Conservation (phyloP, 2,888 invertebrate species). For the Cabera pusaria region DNA sequence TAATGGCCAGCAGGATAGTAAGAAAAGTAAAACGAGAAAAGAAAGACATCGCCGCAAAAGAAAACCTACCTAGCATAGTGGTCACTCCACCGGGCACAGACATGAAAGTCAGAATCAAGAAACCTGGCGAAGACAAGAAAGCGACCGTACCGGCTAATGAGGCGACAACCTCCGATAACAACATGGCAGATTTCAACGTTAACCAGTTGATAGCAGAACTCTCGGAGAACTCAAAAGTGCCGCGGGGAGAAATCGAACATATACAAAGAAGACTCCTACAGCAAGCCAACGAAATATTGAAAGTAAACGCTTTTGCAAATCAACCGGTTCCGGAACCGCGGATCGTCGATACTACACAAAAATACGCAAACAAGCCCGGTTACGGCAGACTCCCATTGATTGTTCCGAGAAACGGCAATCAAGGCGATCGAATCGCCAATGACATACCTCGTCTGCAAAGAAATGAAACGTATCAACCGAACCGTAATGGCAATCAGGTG, state of each 20-base stretch:
- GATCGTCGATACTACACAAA: slow-evolving; percentile 62
- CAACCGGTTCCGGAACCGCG: slow-evolving; percentile 52
- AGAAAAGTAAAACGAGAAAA: slow-evolving; percentile 88
- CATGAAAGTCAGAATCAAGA: slow-evolving; percentile 67
- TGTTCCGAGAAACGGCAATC: slow-evolving; percentile 43
- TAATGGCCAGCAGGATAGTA: slow-evolving; percentile 87
- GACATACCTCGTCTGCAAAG: slow-evolving; percentile 10
- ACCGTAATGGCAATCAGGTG: slow-evolving; percentile 15
- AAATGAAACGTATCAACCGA: slow-evolving; percentile 10
- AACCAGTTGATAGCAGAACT: slow-evolving; percentile 72
- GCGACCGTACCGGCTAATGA: slow-evolving; percentile 36
- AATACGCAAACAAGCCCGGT: slow-evolving; percentile 56
- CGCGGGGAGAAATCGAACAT: slow-evolving; percentile 71
- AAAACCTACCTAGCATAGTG: slow-evolving; percentile 59
- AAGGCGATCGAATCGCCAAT: slow-evolving; percentile 21
- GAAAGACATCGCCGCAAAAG: slow-evolving; percentile 56
- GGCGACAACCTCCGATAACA: slow-evolving; percentile 42
- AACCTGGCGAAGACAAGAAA: slow-evolving; percentile 39
- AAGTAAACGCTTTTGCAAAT: slow-evolving; percentile 73
- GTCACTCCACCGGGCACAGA: slow-evolving; percentile 64
- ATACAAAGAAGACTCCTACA: slow-evolving; percentile 71
- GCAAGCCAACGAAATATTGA: slow-evolving; percentile 76
- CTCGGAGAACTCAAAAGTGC: slow-evolving; percentile 71
- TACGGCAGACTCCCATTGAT: slow-evolving; percentile 62
- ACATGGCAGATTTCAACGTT: slow-evolving; percentile 64